These are phyloP conservation scores for Acronicta psi DNA, from an alignment of 2,888 invertebrate genomes.

Conservation along the genomic window DNA sequence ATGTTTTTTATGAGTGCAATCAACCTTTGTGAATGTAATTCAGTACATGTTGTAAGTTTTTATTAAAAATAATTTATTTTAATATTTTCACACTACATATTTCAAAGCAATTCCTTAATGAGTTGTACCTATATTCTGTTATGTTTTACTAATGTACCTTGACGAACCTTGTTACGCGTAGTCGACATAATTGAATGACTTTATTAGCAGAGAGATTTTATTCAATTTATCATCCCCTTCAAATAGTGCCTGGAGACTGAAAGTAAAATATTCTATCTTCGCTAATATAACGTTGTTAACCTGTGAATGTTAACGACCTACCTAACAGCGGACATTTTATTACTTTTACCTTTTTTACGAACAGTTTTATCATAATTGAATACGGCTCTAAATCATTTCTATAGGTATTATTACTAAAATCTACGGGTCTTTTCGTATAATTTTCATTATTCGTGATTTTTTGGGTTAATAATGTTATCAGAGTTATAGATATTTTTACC, in stretches of 20 bases:
- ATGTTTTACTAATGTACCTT: constrained; percentile 8
- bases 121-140: neutral
- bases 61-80: too few relatives aligned
- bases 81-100: too few relatives aligned
- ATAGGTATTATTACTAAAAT: constrained; percentile 6
- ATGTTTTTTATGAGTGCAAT: constrained; percentile 18
- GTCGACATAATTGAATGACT: constrained; percentile 36
- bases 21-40: constrained; percentile 2
- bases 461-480: neutral
- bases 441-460: too few relatives aligned
- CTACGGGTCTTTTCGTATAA: neutral
- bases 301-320: constrained; percentile 47
- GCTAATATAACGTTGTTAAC: constrained; percentile 41
- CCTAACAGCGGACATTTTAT: constrained; percentile 38
- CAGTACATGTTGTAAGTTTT: too few relatives aligned
- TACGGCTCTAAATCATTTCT: constrained; percentile 29
- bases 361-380: constrained; percentile 46
- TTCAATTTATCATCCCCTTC: constrained; percentile 43
- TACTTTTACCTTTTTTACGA: constrained; percentile 22
- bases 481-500: too few relatives aligned
- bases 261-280: constrained; percentile 45
- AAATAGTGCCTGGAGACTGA: constrained; percentile 33
- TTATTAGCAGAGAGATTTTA: constrained; percentile 40
- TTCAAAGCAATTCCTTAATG: neutral
- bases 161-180: constrained; percentile 18